Base-by-base conservation (phyloP, 1,140 invertebrate genomes). In the Drosophila burlai region DNA sequence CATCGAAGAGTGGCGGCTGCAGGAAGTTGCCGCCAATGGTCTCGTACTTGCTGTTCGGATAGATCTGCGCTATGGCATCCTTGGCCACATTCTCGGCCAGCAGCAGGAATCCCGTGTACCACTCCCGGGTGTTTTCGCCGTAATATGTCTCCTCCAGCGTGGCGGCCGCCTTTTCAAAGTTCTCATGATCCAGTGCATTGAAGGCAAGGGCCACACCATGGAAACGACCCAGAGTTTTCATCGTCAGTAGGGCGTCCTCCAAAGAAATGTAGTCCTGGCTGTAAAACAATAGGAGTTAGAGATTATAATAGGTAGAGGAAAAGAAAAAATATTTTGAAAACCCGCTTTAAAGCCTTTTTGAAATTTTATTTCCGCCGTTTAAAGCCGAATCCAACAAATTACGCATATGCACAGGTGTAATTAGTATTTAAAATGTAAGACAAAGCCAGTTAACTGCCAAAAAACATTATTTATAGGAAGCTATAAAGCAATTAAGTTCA, bases 201-300 rank as follows among this genome's bases (percentile, higher is more conserved):
- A 95, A 95, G 0, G 96, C 96, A 67, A 96, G 94, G 1, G 95
- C 95, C 6, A 96, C 79, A 3, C 95, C 95, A 91, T 97, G 96
- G 76, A 95, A 96, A 78, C 94, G 94, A 0, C 96, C 96, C 21
- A 97, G 85, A 2, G 94, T 92, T 83, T 94, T 93, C 47, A 96
- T 90, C 24, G 95, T 95, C 5, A 94, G 64, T 18, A 91, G 36
- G 13, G 90, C 91, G 62, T 92, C 91, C 26, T 91, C 89, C 29
- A 92, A 59, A 0, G 81, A 58, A 46, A 92, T 92, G 40, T 91
- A 92, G 46, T 58, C 77, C 59, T 89, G 84, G 9, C 87, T 91
- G 21, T 13, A 46, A 45, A 1, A 7, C 4, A 57, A 38, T 3
- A 0, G 0, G 9, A 40, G 18, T 6, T 3, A 0, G 1, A 18